Evolutionary conservation across 2,888 invertebrate genomes (phyloP).

Genomic region (Dynastes grantii): DNA sequence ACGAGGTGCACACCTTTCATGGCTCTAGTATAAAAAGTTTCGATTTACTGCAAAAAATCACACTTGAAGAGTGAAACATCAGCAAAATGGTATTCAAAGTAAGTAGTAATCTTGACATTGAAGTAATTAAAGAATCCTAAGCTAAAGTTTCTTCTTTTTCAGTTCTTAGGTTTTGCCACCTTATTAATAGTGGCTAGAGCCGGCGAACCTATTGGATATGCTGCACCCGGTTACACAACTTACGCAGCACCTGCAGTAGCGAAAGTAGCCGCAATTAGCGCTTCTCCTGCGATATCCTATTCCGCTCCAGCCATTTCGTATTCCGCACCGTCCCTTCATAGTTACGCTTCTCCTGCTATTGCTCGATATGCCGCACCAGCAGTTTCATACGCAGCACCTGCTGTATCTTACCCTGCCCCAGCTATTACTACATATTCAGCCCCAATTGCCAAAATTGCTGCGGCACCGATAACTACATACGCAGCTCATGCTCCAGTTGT

Average conservation of each 20-base stretch:
- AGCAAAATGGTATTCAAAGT: slow-evolving; percentile 45
- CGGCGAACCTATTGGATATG: slow-evolving; percentile 57
- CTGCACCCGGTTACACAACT: slow-evolving; percentile 49
- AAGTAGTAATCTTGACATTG: background rate
- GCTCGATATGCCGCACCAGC: slow-evolving; percentile 66
- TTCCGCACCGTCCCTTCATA: slow-evolving; percentile 45
- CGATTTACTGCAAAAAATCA: slow-evolving; percentile 16
- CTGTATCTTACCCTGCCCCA: slow-evolving; percentile 57
- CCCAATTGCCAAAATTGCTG: slow-evolving; percentile 48
- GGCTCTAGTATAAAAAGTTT: slow-evolving; percentile 39
- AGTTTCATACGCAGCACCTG: slow-evolving; percentile 70
- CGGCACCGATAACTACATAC: slow-evolving; percentile 53
- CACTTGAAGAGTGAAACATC: slow-evolving; percentile 28
- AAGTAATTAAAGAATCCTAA: background rate
- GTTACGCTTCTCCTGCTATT: slow-evolving; percentile 52
- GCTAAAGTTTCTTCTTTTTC: slow-evolving; percentile 36
- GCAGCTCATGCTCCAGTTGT: slow-evolving; percentile 62
- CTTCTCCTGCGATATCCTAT: slow-evolving; percentile 41
- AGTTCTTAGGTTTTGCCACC: slow-evolving; percentile 55
- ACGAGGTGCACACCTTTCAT: slow-evolving; percentile 41
- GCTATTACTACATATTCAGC: slow-evolving; percentile 53
- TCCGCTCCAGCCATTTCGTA: slow-evolving; percentile 50
- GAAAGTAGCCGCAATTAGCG: slow-evolving; percentile 51
- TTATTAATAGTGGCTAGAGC: slow-evolving; percentile 55
- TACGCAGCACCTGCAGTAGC: slow-evolving; percentile 54